Evolutionary conservation across 53 echinoderm and acorn worm genomes (phyloP).

Genomic region (Pentamera pediparva): DNA sequence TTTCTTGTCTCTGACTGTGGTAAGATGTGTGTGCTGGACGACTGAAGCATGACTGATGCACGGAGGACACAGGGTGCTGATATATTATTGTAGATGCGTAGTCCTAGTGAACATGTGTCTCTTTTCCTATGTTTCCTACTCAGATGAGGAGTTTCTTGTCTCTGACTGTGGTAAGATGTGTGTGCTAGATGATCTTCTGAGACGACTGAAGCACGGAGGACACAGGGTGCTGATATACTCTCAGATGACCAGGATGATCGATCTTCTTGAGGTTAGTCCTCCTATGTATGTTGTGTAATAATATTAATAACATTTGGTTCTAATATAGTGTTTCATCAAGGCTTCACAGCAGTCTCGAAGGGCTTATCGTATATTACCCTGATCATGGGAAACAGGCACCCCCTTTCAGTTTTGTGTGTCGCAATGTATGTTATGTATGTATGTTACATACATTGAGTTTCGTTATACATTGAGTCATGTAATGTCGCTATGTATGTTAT

Average conservation of each 20-base stretch:
- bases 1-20: slow-evolving; percentile 91
- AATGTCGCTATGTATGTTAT: too few relatives aligned
- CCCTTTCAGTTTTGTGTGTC: too few relatives aligned
- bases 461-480: too few relatives aligned
- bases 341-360: too few relatives aligned
- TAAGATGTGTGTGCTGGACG: slow-evolving; percentile 87
- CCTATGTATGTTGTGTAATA: too few relatives aligned
- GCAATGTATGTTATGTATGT: too few relatives aligned
- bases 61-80: slow-evolving; percentile 90
- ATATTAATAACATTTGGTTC: not conserved
- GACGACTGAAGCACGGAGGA: slow-evolving; percentile 75
- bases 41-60: slow-evolving; percentile 70
- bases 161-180: slow-evolving; percentile 95
- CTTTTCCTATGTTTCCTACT: not conserved
- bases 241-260: slow-evolving; percentile 99
- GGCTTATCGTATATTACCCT: too few relatives aligned
- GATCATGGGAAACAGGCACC: too few relatives aligned
- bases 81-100: slow-evolving; percentile 62
- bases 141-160: slow-evolving; percentile 85
- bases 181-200: slow-evolving; percentile 76
- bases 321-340: not conserved
- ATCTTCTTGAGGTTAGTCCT: slow-evolving; percentile 93
- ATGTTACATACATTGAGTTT: too few relatives aligned
- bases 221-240: slow-evolving; percentile 98
- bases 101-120: not conserved